Base-by-base conservation (phyloP, 1,140 invertebrate genomes). In the Apis dorsata region DNA sequence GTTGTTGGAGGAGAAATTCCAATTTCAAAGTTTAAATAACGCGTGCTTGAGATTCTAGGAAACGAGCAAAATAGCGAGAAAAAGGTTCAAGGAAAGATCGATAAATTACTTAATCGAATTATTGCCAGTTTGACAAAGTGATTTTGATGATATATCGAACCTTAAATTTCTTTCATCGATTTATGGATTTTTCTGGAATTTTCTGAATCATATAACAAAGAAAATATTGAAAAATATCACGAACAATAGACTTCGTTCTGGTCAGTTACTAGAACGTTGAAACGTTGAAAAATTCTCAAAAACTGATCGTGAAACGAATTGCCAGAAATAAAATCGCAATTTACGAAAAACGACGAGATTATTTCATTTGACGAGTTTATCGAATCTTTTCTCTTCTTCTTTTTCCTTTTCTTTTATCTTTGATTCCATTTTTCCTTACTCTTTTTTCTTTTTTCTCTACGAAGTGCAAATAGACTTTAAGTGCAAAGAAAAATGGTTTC, bases 51-150 rank as follows among this genome's bases (percentile, higher is more conserved):
- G 19, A 73, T 59, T 55, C 44, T 4, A 17, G 49, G 24, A 51
- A 70, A 24, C 9, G 49, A 13, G 5, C 1, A n/a, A 51, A 51
- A 19, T 10, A n/a, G n/a, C 9, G 0, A n/a, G 24, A 17, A 3
- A 13, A n/a, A 17, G 19, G n/a, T 13, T 13, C 13, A 49, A 15
- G 15, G 19, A 24, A 3, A 21, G 4, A 51, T 49, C 53, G 66
- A 70, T 28, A 60, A 79, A 79, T 70, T 21, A n/a, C 5, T 44
- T 44, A 7, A 44, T 17, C 34, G 34, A n/a, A 70, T 79, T 70
- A 79, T 70, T 28, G 76, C 65, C 34, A 49, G 34, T 79, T 79
- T 70, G 53, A 70, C 34, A 34, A 34, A 34, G 34, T 34, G 53
- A 70, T 55, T 21, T n/a, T 21, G 28, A 7, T 15, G 49, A 13